phyloP scores from a whole-genome alignment of 2,113 vertebrate species.

The Oreocharis arfaki region DNA sequence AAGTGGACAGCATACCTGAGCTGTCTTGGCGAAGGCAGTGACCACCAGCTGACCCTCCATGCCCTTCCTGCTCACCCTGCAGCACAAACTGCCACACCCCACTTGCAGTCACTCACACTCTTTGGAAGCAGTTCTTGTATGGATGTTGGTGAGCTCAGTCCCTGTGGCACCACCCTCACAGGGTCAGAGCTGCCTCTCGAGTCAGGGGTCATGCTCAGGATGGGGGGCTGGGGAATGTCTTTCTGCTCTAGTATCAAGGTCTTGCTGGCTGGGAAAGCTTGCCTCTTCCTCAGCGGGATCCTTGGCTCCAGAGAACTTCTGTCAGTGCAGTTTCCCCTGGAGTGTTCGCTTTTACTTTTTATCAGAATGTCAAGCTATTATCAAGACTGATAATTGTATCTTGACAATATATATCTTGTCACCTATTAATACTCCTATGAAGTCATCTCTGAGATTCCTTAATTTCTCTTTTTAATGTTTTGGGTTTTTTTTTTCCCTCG shows the following conservation, averaged over 20 bases:
- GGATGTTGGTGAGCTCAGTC: not conserved
- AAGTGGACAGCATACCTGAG: not conserved
- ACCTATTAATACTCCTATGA: not conserved
- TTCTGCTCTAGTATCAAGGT: not conserved
- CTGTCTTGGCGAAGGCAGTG: not conserved
- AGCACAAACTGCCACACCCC: not conserved
- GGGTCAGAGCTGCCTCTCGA: not conserved
- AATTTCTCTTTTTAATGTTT: not conserved
- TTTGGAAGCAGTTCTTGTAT: no score
- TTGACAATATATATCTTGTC: not conserved
- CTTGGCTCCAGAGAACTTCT: not conserved
- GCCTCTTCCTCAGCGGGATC: not conserved
- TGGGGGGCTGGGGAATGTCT: not conserved
- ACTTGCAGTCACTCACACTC: no score
- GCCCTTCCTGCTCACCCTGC: not conserved
- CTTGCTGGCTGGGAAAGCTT: not conserved
- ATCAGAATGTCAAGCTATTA: not conserved
- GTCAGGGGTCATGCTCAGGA: not conserved
- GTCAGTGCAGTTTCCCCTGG: not conserved
- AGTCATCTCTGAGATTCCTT: not conserved
- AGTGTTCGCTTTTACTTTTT: not conserved
- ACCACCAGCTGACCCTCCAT: not conserved
- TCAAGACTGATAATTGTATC: not conserved
- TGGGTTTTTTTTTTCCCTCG: fast-evolving
- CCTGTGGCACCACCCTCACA: not conserved